Evolutionary conservation across 2,888 invertebrate species (phyloP), one percentile per base, ranked within the genome.

Genomic region (Seira sanloemensis): DNA sequence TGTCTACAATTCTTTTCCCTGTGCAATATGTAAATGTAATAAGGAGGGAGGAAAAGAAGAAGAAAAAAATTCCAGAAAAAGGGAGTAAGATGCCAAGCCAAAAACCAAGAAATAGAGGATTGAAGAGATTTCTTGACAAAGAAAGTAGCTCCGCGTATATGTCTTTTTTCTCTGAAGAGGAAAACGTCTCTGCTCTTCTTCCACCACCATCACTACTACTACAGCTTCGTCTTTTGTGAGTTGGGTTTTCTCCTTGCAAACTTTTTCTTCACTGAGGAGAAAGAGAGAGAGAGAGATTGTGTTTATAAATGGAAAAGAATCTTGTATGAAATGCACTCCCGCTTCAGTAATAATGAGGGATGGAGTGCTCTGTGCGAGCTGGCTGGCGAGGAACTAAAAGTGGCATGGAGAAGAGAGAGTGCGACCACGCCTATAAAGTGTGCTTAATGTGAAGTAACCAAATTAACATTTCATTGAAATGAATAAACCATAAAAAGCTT

Each of bases 391-490:
- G 69, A 26, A 54, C 23, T 23, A 66, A n/a, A 76, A 82, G 75
- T 82, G 81, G 76, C 81, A 82, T n/a, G n/a, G n/a, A 58, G 58
- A 58, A 58, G n/a, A 58, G 76, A 62, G 66, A 76, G 65, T 54
- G 9, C 46, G 71, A 82, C 81, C 81, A 82, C 81, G 81, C 81
- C 81, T 82, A 76, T 76, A 72, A 82, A 82, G 76, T 82, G 81
- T 82, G 81, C 76, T 82, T 82, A 76, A 76, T 82, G 75, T 71
- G 76, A 82, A 82, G 71, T 76, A 82, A 82, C 81, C 76, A 82
- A 82, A 82, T 82, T 82, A 82, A 82, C 81, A 82, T 82, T 82
- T 82, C 81, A 82, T 82, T 82, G 81, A 76, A 82, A 82, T 82
- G 81, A 82, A 82, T 82, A 82, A 76, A 82, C 81, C 81, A 82